Percentiles rank a stretch among this genome's conserved stretches.
phyloP scores from a whole-genome alignment of 2,888 invertebrate species.

The Dioctria rufipes region DNA sequence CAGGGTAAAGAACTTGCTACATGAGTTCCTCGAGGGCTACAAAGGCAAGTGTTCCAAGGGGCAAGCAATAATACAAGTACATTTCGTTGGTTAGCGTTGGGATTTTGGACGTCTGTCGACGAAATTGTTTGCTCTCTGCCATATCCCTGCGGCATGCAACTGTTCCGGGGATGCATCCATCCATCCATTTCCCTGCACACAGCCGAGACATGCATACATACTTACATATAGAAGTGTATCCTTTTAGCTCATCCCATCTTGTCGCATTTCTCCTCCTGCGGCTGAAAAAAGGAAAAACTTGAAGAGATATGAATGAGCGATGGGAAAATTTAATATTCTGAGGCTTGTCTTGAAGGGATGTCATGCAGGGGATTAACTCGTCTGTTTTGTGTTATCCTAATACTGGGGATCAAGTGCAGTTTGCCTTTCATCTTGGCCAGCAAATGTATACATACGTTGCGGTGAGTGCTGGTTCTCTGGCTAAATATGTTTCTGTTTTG shows the following conservation, averaged over 20 bases:
- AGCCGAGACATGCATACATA: not conserved
- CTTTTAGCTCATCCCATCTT: constrained; percentile 14
- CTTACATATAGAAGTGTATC: not conserved
- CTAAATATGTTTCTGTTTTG: not conserved
- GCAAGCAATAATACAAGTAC: constrained; percentile 48
- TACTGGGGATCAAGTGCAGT: constrained; percentile 50
- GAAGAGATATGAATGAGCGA: constrained; percentile 37
- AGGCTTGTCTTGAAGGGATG: constrained; percentile 52
- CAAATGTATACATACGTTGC: constrained; percentile 27
- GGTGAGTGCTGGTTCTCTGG: not conserved
- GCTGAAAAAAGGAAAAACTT: constrained; percentile 39
- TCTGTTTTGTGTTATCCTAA: constrained; percentile 46
- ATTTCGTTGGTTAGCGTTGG: constrained; percentile 45
- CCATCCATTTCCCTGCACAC: constrained; percentile 48
- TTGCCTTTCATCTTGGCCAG: constrained; percentile 49
- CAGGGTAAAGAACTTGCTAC: constrained; percentile 28
- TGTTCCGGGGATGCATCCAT: constrained; percentile 41
- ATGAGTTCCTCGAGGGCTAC: constrained; percentile 55
- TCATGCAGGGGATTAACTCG: constrained; percentile 51
- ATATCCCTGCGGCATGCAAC: constrained; percentile 56
- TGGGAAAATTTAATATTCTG: constrained; percentile 54
- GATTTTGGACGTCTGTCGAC: constrained; percentile 56
- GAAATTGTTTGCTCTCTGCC: constrained; percentile 56
- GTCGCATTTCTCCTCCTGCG: constrained; percentile 33
- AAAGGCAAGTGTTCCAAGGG: constrained; percentile 54